These are phyloP conservation scores for Sander vitreus DNA, from an alignment of 2,113 vertebrate species.

Conservation along the genomic window DNA sequence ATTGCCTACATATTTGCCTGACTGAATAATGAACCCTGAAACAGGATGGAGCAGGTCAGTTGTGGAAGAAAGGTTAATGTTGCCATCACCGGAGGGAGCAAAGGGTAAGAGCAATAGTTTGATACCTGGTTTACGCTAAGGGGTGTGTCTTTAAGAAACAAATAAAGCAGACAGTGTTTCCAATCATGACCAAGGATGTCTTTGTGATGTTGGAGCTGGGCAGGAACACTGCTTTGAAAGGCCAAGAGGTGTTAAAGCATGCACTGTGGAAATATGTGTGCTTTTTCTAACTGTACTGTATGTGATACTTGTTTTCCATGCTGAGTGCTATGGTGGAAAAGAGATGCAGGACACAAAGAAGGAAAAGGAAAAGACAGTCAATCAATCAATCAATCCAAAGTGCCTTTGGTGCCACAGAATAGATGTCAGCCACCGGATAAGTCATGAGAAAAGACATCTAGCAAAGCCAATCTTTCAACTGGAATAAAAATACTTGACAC, in stretches of 20 bases:
- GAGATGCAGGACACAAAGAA: slow-evolving; percentile 32
- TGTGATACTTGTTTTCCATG: background rate
- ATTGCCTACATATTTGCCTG: slow-evolving; percentile 10
- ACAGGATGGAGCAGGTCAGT: slow-evolving; percentile 4
- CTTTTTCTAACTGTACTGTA: background rate
- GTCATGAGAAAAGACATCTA: slow-evolving; percentile 19
- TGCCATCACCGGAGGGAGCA: slow-evolving; percentile 1
- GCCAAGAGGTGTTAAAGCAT: slow-evolving; percentile 15
- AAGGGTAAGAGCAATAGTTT: slow-evolving; percentile 27
- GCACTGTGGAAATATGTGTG: background rate
- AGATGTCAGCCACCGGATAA: slow-evolving; percentile 9
- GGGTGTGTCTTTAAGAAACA: slow-evolving; percentile 58
- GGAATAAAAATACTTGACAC: slow-evolving; percentile 9
- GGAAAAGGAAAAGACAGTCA: slow-evolving; percentile 5
- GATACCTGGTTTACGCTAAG: slow-evolving; percentile 68
- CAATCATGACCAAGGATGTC: slow-evolving; percentile 8
- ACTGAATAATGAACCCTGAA: slow-evolving; percentile 33
- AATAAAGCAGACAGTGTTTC: slow-evolving; percentile 52
- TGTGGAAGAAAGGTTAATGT: background rate
- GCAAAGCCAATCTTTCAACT: slow-evolving; percentile 4
- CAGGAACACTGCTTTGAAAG: background rate
- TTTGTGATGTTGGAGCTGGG: slow-evolving; percentile 20
- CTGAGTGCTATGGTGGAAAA: background rate
- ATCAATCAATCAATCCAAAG: slow-evolving; percentile 17
- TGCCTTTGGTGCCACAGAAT: slow-evolving; percentile 8